Conservation (phyloP, 2,113 vertebrate genomes). For the Grammomys dolichurus region DNA sequence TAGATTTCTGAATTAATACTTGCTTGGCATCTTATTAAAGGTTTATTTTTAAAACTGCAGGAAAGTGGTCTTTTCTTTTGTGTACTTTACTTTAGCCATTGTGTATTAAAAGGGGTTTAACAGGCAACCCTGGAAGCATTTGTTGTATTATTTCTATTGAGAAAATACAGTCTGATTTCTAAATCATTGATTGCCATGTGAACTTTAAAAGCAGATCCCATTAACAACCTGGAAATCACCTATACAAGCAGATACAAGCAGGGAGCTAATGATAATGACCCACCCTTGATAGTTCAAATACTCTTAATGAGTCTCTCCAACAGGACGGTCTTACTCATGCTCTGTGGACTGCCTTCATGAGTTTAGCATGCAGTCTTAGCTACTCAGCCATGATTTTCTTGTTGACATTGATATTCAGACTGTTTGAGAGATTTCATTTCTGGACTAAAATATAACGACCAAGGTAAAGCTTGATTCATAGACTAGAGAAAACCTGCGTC, state of each 20-base stretch:
- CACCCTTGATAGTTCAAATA: neutral
- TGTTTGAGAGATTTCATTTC: conserved; percentile 13
- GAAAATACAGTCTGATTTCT: conserved; percentile 27
- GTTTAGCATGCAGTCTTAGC: neutral
- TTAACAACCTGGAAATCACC: neutral
- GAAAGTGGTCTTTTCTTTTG: neutral
- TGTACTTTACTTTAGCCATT: neutral
- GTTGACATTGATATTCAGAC: conserved; percentile 21
- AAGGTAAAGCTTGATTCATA: neutral
- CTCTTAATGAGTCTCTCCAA: conserved; percentile 31
- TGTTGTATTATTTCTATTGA: conserved; percentile 19
- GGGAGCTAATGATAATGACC: neutral
- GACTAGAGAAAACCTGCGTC: neutral
- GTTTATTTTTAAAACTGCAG: neutral
- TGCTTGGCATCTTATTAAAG: neutral
- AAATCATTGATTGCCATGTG: neutral
- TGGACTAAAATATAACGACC: neutral
- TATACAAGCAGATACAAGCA: neutral
- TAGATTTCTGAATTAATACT: conserved; percentile 8
- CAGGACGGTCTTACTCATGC: neutral
- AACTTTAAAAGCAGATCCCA: neutral
- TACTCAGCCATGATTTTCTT: conserved; percentile 1
- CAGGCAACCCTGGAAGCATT: neutral
- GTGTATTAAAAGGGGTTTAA: conserved; percentile 42
- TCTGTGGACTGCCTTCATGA: neutral